A percentile compares a stretch with the other conserved stretches of the same genome.
These are phyloP conservation scores for Orussus abietinus DNA, from an alignment of 1,140 invertebrate species.

Conservation along the genomic window DNA sequence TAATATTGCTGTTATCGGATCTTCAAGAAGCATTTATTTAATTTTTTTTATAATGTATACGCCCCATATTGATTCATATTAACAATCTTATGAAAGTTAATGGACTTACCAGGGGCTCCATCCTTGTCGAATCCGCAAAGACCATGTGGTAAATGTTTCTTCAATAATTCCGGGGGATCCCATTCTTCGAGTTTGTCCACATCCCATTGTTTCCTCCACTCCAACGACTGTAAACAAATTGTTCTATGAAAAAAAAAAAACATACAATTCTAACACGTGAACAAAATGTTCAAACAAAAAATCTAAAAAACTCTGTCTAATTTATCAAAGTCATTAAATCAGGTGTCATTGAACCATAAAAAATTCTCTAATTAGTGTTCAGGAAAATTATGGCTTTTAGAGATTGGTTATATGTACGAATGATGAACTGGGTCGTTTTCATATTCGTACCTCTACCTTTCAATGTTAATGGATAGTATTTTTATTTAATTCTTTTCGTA, in stretches of 20 bases:
- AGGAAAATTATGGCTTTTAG: not conserved
- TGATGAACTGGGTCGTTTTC: no score
- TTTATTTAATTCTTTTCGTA: no score
- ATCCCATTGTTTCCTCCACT: conserved; percentile 75
- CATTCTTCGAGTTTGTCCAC: conserved; percentile 68
- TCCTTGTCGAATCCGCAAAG: conserved; percentile 77
- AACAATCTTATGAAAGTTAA: conserved; percentile 2
- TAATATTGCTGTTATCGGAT: no score
- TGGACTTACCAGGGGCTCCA: conserved; percentile 68
- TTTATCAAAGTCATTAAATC: no score
- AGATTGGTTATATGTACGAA: no score
- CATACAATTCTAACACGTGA: conserved; percentile 14
- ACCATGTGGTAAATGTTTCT: conserved; percentile 73
- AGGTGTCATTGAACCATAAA: no score
- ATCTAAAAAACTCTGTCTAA: no score
- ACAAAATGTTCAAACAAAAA: no score
- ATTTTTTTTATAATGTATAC: conserved; percentile 4
- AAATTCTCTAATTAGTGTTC: no score
- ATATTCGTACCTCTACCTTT: no score
- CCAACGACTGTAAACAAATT: conserved; percentile 68
- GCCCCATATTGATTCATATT: not conserved
- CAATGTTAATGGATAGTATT: no score
- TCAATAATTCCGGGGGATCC: conserved; percentile 67
- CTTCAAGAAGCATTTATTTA: not conserved
- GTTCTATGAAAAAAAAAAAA: conserved; percentile 21